Evolutionary conservation across 2,113 vertebrate genomes (phyloP).

Genomic region (Neoarius graeffei): DNA sequence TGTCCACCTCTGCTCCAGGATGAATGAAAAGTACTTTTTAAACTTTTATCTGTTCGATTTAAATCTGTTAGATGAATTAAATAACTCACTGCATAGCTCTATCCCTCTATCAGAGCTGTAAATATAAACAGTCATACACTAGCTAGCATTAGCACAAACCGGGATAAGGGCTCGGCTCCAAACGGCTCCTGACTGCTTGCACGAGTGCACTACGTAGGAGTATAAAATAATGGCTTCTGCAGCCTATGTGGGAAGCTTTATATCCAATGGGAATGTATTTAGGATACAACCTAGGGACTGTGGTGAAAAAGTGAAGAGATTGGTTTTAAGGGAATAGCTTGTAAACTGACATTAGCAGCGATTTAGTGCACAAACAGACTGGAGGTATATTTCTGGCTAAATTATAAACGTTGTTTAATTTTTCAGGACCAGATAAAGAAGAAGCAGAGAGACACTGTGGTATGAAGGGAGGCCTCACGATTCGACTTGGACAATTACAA

Average conservation of each 20-base stretch:
- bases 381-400: background rate
- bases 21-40: background rate
- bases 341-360: background rate
- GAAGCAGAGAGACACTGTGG: background rate
- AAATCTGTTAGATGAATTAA: background rate
- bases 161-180: background rate
- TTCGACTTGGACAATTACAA: background rate
- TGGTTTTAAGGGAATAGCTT: background rate
- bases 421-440: background rate
- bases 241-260: background rate
- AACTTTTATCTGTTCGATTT: background rate
- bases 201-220: background rate
- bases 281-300: background rate
- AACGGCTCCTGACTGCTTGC: background rate
- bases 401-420: background rate
- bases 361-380: background rate
- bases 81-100: background rate
- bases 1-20: no score
- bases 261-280: background rate
- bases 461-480: constrained; percentile 36
- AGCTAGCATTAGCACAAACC: constrained; percentile 10
- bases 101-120: background rate
- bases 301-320: background rate
- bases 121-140: background rate
- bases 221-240: background rate